Conservation (phyloP, 2,113 vertebrate species). For the Pyrgilauda ruficollis region DNA sequence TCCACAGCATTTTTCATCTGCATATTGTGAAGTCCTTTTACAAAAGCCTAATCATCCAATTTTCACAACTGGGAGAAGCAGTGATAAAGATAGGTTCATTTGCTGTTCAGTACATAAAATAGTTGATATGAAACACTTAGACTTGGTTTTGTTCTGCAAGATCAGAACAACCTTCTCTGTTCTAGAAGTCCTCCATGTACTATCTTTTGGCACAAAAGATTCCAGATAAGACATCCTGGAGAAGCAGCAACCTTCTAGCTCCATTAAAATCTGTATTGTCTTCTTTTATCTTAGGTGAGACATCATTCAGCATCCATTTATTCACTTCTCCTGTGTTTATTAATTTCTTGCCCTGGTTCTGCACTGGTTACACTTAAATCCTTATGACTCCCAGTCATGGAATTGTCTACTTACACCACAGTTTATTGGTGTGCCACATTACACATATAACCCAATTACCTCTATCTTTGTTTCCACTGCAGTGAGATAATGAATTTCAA, state of each 20-base stretch:
- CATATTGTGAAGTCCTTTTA: neutral
- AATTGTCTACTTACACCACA: neutral
- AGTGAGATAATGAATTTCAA: conserved; percentile 3
- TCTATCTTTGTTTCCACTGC: neutral
- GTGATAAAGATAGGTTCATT: neutral
- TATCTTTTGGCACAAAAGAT: neutral
- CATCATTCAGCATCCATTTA: neutral
- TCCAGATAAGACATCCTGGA: neutral
- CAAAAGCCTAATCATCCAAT: neutral
- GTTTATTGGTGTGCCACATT: neutral
- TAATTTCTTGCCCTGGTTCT: neutral
- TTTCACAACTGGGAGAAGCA: neutral
- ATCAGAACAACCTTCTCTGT: neutral
- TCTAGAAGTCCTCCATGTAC: neutral
- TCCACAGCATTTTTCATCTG: neutral
- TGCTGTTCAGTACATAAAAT: neutral
- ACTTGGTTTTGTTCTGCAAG: neutral
- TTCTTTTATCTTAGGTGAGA: neutral
- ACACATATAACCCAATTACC: neutral
- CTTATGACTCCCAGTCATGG: neutral
- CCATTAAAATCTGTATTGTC: neutral
- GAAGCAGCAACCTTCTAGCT: neutral
- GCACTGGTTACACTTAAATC: neutral
- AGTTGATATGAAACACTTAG: neutral
- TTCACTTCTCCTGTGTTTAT: neutral